Base-by-base conservation (phyloP, 2,797 vertebrate genomes). In the Simalia tracyae region DNA sequence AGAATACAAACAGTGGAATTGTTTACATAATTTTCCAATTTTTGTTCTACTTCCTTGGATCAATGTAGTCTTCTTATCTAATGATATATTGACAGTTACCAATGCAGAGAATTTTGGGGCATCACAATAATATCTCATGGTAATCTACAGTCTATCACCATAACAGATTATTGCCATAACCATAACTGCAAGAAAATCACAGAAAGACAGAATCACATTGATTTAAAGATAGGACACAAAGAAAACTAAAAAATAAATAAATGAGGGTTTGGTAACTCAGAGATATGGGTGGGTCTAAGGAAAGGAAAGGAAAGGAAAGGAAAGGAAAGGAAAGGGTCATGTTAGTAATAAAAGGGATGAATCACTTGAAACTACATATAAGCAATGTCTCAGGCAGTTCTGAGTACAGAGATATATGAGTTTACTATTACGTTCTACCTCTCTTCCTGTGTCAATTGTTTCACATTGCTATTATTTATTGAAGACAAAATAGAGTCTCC, bases 1-100 rank as follows among this genome's bases (percentile, higher is more conserved):
- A 93, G 11, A 56, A 31, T 57, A 88, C 95, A 92, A 19, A 26
- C 19, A 63, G 64, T 89, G 92, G 19, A 64, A 93, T 72, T 95
- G 92, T 91, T 81, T 88, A 88, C 66, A 92, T 89, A 60, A 76
- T 10, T 0, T 3, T 61, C 76, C 56, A 89, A n/a, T 56, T 87
- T 60, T 50, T 93, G 81, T 50, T 93, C 3, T 31, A 94, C 85
- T 87, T 0, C 91, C 90, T 93, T 92, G 14, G 84, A 86, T 89
- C 93, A 85, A 59, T 95, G 61, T n/a, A 93, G 54, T 87, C 57
- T 59, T 19, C 5, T 60, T 6, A 72, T 57, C 61, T n/a, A 68
- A 59, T 59, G 0, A 17, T 76, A 36, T 24, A 56, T 84, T 64
- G 81, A 63, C 2, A 61, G 57, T 81, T 88, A 56, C 12, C 15